A percentile compares a stretch with the other conserved stretches of the same genome.
Conservation (phyloP, 1,140 invertebrate species). For the Calycopis cecrops region DNA sequence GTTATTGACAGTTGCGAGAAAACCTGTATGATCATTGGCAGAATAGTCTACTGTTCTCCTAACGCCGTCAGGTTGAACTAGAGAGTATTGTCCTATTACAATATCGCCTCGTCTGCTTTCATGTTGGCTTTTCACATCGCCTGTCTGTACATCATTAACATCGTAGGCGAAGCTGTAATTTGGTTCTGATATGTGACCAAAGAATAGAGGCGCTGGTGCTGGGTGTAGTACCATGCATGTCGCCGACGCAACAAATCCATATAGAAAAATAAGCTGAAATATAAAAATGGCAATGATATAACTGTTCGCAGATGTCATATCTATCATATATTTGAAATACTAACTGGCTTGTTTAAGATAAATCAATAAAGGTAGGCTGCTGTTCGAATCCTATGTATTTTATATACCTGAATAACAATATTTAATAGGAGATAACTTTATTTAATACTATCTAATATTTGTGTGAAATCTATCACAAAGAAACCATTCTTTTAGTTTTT, state of each 20-base stretch:
- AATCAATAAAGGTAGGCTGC: too few relatives aligned
- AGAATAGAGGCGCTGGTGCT: constrained; percentile 34
- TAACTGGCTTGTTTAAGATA: neutral
- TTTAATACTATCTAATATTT: too few relatives aligned
- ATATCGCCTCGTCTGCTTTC: constrained; percentile 76
- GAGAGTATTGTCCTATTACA: constrained; percentile 78
- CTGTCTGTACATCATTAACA: constrained; percentile 77
- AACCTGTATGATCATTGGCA: constrained; percentile 56
- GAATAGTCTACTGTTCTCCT: constrained; percentile 80
- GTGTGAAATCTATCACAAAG: too few relatives aligned
- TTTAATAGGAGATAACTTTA: too few relatives aligned
- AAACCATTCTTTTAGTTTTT: too few relatives aligned
- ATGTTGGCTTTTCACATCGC: constrained; percentile 70
- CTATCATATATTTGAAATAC: neutral
- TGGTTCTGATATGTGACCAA: constrained; percentile 36
- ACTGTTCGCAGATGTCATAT: neutral
- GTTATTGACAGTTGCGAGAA: constrained; percentile 54
- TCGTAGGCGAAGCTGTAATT: constrained; percentile 80
- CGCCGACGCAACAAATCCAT: constrained; percentile 40
- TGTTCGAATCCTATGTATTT: too few relatives aligned
- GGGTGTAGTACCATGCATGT: constrained; percentile 50
- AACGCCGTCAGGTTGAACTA: constrained; percentile 80
- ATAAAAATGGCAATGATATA: neutral
- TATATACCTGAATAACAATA: too few relatives aligned
- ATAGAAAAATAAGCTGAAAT: constrained; percentile 45